Percentiles rank a stretch among this genome's conserved stretches.
Evolutionary conservation across 2,888 invertebrate species (phyloP).

Genomic region (Scaptomyza caliginosa): DNA sequence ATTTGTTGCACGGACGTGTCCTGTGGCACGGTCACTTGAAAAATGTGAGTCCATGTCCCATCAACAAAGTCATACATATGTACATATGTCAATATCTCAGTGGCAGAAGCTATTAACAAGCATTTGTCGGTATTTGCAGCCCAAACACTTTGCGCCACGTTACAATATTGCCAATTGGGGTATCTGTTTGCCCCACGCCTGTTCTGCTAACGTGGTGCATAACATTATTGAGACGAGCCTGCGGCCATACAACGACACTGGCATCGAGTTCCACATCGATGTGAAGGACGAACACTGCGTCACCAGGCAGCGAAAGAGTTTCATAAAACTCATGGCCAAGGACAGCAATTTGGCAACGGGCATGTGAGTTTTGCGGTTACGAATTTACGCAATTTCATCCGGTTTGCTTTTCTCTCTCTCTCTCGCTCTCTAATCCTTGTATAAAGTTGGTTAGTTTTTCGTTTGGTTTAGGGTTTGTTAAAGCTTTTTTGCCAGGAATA

Average conservation of each 20-base stretch:
- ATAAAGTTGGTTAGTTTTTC: too few relatives aligned
- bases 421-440: too few relatives aligned
- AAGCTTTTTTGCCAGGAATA: too few relatives aligned
- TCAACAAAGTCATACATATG: background rate
- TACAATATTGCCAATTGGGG: slow-evolving; percentile 90
- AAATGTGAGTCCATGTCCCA: slow-evolving; percentile 85
- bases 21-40: slow-evolving; percentile 87
- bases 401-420: too few relatives aligned
- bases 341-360: slow-evolving; percentile 84
- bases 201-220: slow-evolving; percentile 86
- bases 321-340: slow-evolving; percentile 71
- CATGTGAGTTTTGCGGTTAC: slow-evolving; percentile 84
- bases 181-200: slow-evolving; percentile 88
- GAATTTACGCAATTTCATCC: too few relatives aligned
- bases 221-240: slow-evolving; percentile 86
- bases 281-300: slow-evolving; percentile 87
- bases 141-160: slow-evolving; percentile 89
- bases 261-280: slow-evolving; percentile 86
- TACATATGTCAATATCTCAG: too few relatives aligned
- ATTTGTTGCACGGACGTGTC: slow-evolving; percentile 87
- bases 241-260: slow-evolving; percentile 86
- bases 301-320: slow-evolving; percentile 82
- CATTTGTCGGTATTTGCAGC: slow-evolving; percentile 84
- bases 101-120: too few relatives aligned
- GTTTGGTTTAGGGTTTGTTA: too few relatives aligned